phyloP scores from a whole-genome alignment of 35 echinoderm and acorn worm species.

The Chiridota heheva region DNA sequence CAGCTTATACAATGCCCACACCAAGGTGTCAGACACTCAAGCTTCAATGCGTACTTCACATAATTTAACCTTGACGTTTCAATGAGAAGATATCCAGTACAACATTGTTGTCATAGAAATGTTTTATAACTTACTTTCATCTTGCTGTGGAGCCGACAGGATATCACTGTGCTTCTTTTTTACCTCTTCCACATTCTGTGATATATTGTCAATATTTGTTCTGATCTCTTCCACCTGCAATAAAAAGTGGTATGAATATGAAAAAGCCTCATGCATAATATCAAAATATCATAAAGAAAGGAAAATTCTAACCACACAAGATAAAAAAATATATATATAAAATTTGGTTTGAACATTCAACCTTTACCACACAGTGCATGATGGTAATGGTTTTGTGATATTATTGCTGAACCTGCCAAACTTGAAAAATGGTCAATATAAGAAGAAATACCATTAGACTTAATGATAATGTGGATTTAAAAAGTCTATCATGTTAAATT shows the following conservation, averaged over 20 bases:
- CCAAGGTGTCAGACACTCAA: no score
- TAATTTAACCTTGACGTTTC: no score
- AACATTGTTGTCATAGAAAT: no score
- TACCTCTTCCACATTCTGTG: constrained; percentile 95
- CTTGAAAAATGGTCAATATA: neutral
- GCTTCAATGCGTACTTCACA: no score
- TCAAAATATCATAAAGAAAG: no score
- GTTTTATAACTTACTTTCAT: constrained; percentile 99
- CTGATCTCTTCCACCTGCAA: constrained; percentile 96
- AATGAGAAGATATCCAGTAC: no score
- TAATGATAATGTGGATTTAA: no score
- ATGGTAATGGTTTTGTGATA: neutral
- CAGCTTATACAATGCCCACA: no score
- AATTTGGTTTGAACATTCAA: neutral
- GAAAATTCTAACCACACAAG: no score
- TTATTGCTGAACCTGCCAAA: neutral
- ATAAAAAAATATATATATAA: constrained; percentile 9
- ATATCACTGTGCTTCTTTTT: constrained; percentile 99
- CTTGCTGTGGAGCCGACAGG: constrained; percentile 91
- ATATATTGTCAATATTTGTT: constrained; percentile 94
- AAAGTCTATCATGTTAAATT: no score
- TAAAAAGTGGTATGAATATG: neutral
- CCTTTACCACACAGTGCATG: neutral
- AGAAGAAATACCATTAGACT: neutral
- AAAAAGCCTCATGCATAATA: no score